Evolutionary conservation across 2,888 invertebrate genomes (phyloP), one percentile per base, ranked within the genome.

Genomic region (Hoplodrina ambigua): DNA sequence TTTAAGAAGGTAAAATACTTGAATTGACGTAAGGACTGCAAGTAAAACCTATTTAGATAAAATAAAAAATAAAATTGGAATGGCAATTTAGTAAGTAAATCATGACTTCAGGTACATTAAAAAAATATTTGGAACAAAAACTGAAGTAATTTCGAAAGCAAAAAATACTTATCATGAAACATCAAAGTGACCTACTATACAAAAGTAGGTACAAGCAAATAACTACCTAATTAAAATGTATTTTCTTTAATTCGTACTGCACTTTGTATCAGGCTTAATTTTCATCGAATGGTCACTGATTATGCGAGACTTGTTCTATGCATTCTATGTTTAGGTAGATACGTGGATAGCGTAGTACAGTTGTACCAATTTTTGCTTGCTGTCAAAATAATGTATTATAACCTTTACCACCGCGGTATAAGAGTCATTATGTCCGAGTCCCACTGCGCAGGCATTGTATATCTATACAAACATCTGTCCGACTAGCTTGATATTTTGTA

Each of bases 401-500:
- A 72, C 46, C 78, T 65, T 63, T 78, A 81, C 1, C 1, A 13
- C 66, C 5, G 17, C 15, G 69, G 0, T 11, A 54, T 78, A 82
- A 81, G 75, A 77, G 57, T 69, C 69, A 78, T 49, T 46, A 58
- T 67, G 52, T 59, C 56, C 56, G 52, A 50, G 61, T 62, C 61
- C 19, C 53, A 75, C 57, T 30, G 50, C 55, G 52, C 44, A 64
- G 62, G 54, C 74, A 62, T 68, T 75, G 72, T 75, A 76, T 78
- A 83, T 69, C 77, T 84, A 83, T 81, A 85, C 86, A 88, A 87
- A 87, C 88, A 87, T 87, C 86, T 86, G 86, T 84, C 84, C 83
- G 84, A 84, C 86, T 85, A 86, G 85, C 87, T 87, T 88, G 87
- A 89, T 89, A 89, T 89, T 90, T 89, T 83, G 86, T 87, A 88